These are phyloP conservation scores for Trachymyrmex septentrionalis DNA, from an alignment of 1,140 invertebrate species.

Conservation along the genomic window DNA sequence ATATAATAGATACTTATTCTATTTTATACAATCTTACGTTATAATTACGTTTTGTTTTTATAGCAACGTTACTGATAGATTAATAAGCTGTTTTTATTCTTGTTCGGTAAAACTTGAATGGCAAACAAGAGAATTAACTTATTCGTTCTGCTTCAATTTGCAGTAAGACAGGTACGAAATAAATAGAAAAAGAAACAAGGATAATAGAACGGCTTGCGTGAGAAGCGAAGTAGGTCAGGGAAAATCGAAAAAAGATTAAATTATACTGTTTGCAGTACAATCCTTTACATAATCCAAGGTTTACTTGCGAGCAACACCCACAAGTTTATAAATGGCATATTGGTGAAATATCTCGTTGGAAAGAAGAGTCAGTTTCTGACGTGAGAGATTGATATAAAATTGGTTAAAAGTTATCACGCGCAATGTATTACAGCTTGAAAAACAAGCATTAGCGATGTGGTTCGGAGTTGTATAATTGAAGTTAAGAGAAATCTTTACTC, in stretches of 20 bases:
- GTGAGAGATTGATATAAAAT: slow-evolving; percentile 38
- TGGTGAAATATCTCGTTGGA: slow-evolving; percentile 7
- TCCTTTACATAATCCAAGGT: slow-evolving; percentile 45
- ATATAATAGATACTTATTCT: background rate
- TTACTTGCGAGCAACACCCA: slow-evolving; percentile 1
- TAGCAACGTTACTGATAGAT: slow-evolving; percentile 28
- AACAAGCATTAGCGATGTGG: slow-evolving; percentile 14
- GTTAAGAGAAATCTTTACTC: slow-evolving; percentile 56
- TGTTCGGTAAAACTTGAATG: slow-evolving; percentile 17
- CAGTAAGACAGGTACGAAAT: slow-evolving; percentile 50
- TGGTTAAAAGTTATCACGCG: slow-evolving; percentile 44
- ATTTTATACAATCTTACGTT: background rate
- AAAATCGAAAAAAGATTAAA: slow-evolving; percentile 63
- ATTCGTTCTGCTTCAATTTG: slow-evolving; percentile 57
- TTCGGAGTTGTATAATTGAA: slow-evolving; percentile 56
- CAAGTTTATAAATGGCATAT: slow-evolving; percentile 22
- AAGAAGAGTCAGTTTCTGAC: slow-evolving; percentile 9
- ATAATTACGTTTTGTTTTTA: slow-evolving; percentile 1
- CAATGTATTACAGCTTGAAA: slow-evolving; percentile 45
- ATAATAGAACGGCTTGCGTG: slow-evolving; percentile 59
- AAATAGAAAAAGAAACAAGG: slow-evolving; percentile 47
- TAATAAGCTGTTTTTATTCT: slow-evolving; percentile 32
- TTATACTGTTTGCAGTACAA: slow-evolving; percentile 50
- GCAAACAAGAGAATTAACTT: slow-evolving; percentile 55
- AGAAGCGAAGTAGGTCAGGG: slow-evolving; percentile 41